Percentiles rank a stretch among this genome's conserved stretches.
Conservation (phyloP, 2,797 vertebrate genomes). For the Chelon auratus region DNA sequence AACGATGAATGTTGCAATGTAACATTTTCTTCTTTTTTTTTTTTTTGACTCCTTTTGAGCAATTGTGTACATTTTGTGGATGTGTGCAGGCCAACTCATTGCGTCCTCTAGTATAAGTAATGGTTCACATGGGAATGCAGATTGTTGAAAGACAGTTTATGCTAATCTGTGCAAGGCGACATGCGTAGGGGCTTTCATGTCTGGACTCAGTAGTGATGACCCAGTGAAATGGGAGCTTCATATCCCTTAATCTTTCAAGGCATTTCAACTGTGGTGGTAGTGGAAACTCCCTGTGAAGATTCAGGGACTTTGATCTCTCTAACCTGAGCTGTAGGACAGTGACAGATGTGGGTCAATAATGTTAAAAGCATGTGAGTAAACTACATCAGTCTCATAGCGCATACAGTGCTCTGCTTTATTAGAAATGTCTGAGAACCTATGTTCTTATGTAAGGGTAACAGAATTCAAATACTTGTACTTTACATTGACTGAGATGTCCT, state of each 20-base stretch:
- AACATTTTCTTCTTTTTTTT: background rate
- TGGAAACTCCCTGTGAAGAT: constrained; percentile 51
- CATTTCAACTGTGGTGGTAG: constrained; percentile 53
- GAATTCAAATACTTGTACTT: background rate
- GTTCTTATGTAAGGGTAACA: background rate
- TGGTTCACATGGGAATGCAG: background rate
- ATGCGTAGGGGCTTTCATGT: background rate
- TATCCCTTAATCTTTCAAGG: constrained; percentile 64
- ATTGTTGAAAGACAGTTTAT: constrained; percentile 4
- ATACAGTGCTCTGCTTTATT: constrained; percentile 3
- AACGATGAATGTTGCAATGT: too few relatives aligned
- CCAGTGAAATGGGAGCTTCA: constrained; percentile 41
- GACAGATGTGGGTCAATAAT: constrained; percentile 20
- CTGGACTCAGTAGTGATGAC: constrained; percentile 24
- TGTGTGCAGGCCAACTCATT: background rate
- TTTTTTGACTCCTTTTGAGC: background rate
- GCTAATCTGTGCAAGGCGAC: background rate
- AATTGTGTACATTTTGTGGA: background rate
- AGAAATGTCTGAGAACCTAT: background rate
- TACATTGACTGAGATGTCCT: background rate
- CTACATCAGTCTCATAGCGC: background rate
- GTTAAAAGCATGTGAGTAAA: constrained; percentile 11
- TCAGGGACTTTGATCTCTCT: constrained; percentile 28
- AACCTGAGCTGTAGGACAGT: constrained; percentile 32
- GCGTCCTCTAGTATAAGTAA: background rate